Conservation (phyloP, 2,888 invertebrate genomes). For the Andrena haemorrhoa region DNA sequence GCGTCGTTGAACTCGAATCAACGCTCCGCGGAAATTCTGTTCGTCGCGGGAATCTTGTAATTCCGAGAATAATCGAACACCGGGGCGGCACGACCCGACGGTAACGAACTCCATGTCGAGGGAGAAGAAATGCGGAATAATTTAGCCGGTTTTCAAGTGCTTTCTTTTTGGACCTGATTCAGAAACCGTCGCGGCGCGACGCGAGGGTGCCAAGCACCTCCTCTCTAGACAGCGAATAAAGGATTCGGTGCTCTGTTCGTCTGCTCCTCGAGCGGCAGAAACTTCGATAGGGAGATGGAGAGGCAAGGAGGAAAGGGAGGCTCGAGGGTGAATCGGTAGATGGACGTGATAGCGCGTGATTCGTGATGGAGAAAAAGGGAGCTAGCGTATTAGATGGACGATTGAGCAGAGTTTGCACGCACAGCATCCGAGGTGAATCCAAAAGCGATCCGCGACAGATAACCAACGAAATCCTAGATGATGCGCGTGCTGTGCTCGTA, state of each 20-base stretch:
- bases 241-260: constrained; percentile 1
- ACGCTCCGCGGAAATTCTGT: not conserved
- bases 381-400: constrained; percentile 63
- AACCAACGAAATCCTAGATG: constrained; percentile 15
- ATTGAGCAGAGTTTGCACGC: constrained; percentile 65
- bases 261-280: not conserved
- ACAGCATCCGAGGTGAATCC: constrained; percentile 16
- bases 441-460: constrained; percentile 31
- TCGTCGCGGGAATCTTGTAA: not conserved
- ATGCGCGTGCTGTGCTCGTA: not conserved
- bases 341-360: constrained; percentile 69
- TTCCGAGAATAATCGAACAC: not conserved
- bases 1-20: constrained; percentile 15
- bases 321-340: constrained; percentile 49
- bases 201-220: not conserved
- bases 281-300: not conserved
- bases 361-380: constrained; percentile 36
- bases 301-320: not conserved
- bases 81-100: no score
- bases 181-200: not conserved
- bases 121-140: not conserved
- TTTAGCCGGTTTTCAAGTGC: not conserved
- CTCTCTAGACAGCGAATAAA: not conserved
- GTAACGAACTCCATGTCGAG: not conserved
- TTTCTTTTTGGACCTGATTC: not conserved